Evolutionary conservation across 2,113 vertebrate species (phyloP), one percentile per base, ranked within the genome.

Genomic region (Propithecus coquereli): DNA sequence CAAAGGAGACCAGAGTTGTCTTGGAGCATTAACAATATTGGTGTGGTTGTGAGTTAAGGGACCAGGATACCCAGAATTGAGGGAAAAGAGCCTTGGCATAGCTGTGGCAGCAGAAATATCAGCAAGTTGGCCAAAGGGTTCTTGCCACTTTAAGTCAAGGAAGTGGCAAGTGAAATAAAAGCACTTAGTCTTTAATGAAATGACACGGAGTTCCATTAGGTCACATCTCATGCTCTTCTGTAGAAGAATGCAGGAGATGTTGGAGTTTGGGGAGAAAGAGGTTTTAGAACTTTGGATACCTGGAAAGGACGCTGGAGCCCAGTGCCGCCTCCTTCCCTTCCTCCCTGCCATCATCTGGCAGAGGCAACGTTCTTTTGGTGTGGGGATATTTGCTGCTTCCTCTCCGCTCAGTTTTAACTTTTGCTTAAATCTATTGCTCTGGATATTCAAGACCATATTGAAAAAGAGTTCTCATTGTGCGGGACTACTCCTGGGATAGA

Each of bases 291-390:
- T 8, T 5, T 6, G 54, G 20, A 57, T 74, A 8, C 25, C 66
- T 74, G 93, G 10, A 59, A 63, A 77, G 54, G 18, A 34, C 45
- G 7, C 43, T 63, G 54, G 73, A 47, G 32, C 34, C 32, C 37
- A 32, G 43, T 14, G 1, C 47, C 32, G 2, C 10, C 0, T 0
- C 54, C 12, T 11, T 43, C 32, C 22, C 27, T 63, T 37, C 8
- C 32, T 2, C 8, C 0, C 23, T 16, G 0, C 5, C 4, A 4
- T 77, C 22, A 47, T 73, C 17, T 57, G 18, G 79, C 20, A 34
- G 43, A 34, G 54, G 30, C 10, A 8, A 61, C 11, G 45, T 30
- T 68, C 63, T 76, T 84, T 65, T 12, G n/a, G 10, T 52, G 23
- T 10, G 34, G 3, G 54, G 8, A 5, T 66, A 12, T 27, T 93